Evolutionary conservation across 2,113 vertebrate genomes (phyloP), one percentile per base, ranked within the genome.

Genomic region (Hypomesus transpacificus): DNA sequence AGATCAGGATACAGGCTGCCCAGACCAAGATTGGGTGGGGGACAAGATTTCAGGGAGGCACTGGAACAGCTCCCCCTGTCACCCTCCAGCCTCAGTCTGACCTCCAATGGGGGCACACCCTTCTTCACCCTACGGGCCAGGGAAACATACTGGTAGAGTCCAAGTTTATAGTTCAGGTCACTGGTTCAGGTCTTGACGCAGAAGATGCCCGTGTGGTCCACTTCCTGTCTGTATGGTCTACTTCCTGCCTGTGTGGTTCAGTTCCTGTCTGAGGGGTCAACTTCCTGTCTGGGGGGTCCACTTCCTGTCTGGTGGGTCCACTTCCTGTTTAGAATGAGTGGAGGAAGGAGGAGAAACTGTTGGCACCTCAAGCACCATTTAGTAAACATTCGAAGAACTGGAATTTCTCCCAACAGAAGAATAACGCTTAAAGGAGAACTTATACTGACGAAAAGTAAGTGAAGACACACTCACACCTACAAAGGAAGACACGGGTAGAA

Each of bases 1-100:
- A 85, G 84, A 89, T 90, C 86, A 74, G 78, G 75, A 80, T 85
- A 86, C 80, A 63, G 63, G 63, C 73, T 70, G 67, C 72, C 54
- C 73, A 75, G 79, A 73, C 74, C 74, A 75, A 79, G 78, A 81
- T 75, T 77, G 68, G 76, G 79, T 74, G 80, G 24, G 68, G 63
- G 71, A 77, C 70, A 80, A 79, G 75, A 76, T 24, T 67, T 68
- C 68, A 17, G 76, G 71, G 75, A 74, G 76, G 28, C 53, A 79
- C 67, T 58, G 46, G 75, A 73, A 78, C 73, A 75, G 70, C 59
- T 66, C 50, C 66, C 26, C 6, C 70, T 72, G 50, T 59, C 24
- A 74, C 20, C 81, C 46, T 50, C 50, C 39, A 28, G 67, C 74
- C 64, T 31, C 50, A 53, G 24, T 14, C 65, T 83, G 69, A 78